Evolutionary conservation across 2,888 invertebrate genomes (phyloP).

Genomic region (Cynaeus angustus): DNA sequence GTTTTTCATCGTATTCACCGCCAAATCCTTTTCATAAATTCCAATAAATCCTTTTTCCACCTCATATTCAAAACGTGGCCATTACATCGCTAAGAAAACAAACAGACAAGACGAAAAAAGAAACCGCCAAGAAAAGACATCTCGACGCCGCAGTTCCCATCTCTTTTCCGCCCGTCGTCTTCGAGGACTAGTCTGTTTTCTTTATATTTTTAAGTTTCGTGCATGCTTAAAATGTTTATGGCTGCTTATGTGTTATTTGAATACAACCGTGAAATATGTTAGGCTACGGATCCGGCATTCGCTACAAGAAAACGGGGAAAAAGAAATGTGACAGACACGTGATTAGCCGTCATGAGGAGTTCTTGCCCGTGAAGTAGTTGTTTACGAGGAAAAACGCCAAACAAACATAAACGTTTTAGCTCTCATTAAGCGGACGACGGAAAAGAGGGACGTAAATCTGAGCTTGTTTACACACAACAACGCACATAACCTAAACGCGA

Average conservation of each 20-base stretch:
- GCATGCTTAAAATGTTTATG: slow-evolving; percentile 65
- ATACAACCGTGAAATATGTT: slow-evolving; percentile 38
- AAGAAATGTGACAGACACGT: slow-evolving; percentile 7
- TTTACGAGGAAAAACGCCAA: not conserved
- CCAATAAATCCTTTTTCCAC: slow-evolving; percentile 51
- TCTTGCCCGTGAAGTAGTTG: not conserved
- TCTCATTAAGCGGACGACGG: slow-evolving; percentile 16
- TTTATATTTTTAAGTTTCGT: slow-evolving; percentile 52
- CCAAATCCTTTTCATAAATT: not conserved
- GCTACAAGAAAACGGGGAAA: no score
- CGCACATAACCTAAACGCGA: slow-evolving; percentile 54
- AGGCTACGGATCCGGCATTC: slow-evolving; percentile 38
- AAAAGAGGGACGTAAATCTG: slow-evolving; percentile 14
- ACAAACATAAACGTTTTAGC: slow-evolving; percentile 19
- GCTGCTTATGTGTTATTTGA: slow-evolving; percentile 55
- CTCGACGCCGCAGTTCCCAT: slow-evolving; percentile 25
- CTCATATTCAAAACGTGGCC: slow-evolving; percentile 61
- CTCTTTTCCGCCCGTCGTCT: slow-evolving; percentile 15
- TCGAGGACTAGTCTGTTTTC: slow-evolving; percentile 19
- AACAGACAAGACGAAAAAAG: slow-evolving; percentile 56
- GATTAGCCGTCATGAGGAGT: not conserved
- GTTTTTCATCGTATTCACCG: no score
- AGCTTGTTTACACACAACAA: slow-evolving; percentile 41
- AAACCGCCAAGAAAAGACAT: slow-evolving; percentile 45
- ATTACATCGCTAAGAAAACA: slow-evolving; percentile 52